Conservation (phyloP, 2,888 invertebrate species). For the Apamea monoglypha region DNA sequence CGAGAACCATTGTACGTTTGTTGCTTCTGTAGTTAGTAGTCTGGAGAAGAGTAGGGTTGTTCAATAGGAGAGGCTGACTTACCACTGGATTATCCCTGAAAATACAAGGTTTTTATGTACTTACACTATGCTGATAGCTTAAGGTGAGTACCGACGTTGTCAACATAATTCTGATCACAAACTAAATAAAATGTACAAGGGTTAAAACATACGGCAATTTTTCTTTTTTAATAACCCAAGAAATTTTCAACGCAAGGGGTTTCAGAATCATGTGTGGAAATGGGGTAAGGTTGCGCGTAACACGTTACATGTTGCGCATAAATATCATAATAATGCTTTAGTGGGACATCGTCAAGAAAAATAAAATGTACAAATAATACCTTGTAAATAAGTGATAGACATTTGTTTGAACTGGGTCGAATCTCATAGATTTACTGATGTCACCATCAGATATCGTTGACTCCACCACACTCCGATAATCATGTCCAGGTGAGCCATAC, state of each 20-base stretch:
- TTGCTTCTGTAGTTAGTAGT: slow-evolving; percentile 71
- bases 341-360: not conserved
- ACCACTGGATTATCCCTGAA: slow-evolving; percentile 75
- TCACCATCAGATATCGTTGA: slow-evolving; percentile 67
- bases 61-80: slow-evolving; percentile 77
- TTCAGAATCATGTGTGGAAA: not conserved
- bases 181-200: not conserved
- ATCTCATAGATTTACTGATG: slow-evolving; percentile 68
- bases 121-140: not conserved
- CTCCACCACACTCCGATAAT: slow-evolving; percentile 65
- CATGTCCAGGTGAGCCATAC: slow-evolving; percentile 65
- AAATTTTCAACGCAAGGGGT: not conserved
- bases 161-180: not conserved
- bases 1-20: slow-evolving; percentile 76
- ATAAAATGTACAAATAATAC: slow-evolving; percentile 58
- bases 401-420: slow-evolving; percentile 72
- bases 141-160: not conserved
- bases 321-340: not conserved
- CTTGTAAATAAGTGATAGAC: slow-evolving; percentile 82
- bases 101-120: slow-evolving; percentile 4
- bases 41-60: slow-evolving; percentile 69
- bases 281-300: not conserved
- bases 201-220: not conserved
- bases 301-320: not conserved
- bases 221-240: too few species aligned